Evolutionary conservation across 2,113 vertebrate species (phyloP).

Genomic region (Stigmatopora argus): DNA sequence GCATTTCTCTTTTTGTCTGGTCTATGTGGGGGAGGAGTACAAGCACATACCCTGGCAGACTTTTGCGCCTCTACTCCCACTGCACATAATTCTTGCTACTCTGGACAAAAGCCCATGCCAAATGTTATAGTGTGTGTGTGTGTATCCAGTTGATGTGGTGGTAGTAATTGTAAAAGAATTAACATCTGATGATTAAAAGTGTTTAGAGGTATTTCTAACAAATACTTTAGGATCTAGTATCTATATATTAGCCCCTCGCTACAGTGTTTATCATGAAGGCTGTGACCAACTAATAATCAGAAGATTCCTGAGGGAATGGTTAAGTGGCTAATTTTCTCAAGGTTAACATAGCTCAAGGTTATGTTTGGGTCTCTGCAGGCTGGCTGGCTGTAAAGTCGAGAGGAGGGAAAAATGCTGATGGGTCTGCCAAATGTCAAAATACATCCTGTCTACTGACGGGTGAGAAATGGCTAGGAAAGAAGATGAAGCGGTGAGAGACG

Average conservation of each 20-base stretch:
- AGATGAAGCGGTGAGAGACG: conserved; percentile 14
- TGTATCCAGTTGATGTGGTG: conserved; percentile 21
- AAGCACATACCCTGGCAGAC: conserved; percentile 38
- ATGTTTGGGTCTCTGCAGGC: conserved; percentile 43
- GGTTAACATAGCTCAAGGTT: conserved; percentile 57
- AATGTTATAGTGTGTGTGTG: conserved; percentile 21
- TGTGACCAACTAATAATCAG: conserved; percentile 32
- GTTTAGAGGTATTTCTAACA: conserved; percentile 14
- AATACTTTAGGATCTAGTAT: conserved; percentile 6
- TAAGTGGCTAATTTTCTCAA: conserved; percentile 55
- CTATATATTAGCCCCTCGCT: conserved; percentile 11
- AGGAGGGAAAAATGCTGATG: conserved; percentile 33
- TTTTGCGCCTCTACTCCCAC: conserved; percentile 39
- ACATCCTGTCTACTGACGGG: conserved; percentile 23
- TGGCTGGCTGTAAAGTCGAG: conserved; percentile 20
- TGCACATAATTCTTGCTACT: conserved; percentile 49
- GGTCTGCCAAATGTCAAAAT: conserved; percentile 39
- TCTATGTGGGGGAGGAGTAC: conserved; percentile 39
- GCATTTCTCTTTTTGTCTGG: conserved; percentile 47
- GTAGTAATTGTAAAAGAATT: conserved; percentile 25
- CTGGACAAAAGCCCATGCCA: conserved; percentile 42
- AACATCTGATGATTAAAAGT: conserved; percentile 40
- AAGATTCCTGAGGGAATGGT: conserved; percentile 37
- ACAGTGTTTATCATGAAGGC: conserved; percentile 15
- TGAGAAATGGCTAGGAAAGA: conserved; percentile 18